phyloP scores from a whole-genome alignment of 1,140 invertebrate genomes.

The Ooceraea biroi region DNA sequence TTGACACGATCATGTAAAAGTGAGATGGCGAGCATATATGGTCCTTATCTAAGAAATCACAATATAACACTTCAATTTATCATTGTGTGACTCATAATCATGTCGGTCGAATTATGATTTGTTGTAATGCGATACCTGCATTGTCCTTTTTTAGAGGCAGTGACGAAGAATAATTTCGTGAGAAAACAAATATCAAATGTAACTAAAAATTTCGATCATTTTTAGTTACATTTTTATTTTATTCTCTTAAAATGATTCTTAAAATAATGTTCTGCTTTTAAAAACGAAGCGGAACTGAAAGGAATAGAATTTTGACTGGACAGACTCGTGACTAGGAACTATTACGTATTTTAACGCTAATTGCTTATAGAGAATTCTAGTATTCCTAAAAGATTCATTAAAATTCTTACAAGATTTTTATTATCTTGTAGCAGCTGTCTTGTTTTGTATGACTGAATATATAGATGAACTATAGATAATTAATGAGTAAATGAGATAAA shows the following conservation, averaged over 20 bases:
- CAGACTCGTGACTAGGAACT: slow-evolving; percentile 5
- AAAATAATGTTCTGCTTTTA: background rate
- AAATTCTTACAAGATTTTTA: slow-evolving; percentile 5
- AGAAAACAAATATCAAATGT: background rate
- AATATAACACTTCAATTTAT: background rate
- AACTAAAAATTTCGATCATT: no score
- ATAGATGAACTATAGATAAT: no score
- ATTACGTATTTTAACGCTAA: background rate
- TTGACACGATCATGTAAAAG: background rate
- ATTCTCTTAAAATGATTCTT: background rate
- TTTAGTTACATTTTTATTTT: background rate
- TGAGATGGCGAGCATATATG: background rate
- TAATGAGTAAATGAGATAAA: no score
- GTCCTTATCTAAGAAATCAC: background rate
- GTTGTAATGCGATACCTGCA: background rate
- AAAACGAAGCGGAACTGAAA: background rate
- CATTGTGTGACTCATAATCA: background rate
- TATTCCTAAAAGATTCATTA: slow-evolving; percentile 11
- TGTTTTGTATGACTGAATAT: no score
- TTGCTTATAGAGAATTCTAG: slow-evolving; percentile 5
- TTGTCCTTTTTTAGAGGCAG: slow-evolving; percentile 21
- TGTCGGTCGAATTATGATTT: background rate
- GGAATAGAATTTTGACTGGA: background rate
- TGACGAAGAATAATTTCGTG: background rate
- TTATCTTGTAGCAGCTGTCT: slow-evolving; percentile 3